Evolutionary conservation across 1,140 invertebrate genomes (phyloP).

Genomic region (Pteromalus puparum): DNA sequence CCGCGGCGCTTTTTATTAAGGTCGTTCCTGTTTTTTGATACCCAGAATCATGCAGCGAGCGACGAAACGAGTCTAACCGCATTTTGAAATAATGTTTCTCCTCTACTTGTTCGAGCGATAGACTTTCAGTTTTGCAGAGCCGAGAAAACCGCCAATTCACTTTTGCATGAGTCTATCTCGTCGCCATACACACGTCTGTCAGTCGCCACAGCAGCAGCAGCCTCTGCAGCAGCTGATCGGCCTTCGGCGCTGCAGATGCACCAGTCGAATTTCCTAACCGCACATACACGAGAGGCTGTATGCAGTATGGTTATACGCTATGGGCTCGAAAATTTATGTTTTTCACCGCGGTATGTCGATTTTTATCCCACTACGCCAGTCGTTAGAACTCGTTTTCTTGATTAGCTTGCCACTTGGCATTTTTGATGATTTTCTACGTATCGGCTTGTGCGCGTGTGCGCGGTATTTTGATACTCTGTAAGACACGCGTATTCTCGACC

Average conservation of each 20-base stretch:
- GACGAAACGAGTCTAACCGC: constrained; percentile 20
- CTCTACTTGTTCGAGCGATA: background rate
- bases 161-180: constrained; percentile 14
- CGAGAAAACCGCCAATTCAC: constrained; percentile 35
- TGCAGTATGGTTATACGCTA: no score
- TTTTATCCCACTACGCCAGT: background rate
- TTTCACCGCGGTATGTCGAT: background rate
- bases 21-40: constrained; percentile 8
- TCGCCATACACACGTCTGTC: background rate
- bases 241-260: background rate
- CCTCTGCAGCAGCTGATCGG: background rate
- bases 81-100: constrained; percentile 34
- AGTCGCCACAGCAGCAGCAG: background rate
- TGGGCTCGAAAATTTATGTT: constrained; percentile 19
- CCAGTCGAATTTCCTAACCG: constrained; percentile 24
- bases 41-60: background rate
- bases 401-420: background rate
- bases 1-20: constrained; percentile 25
- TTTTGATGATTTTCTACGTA: background rate
- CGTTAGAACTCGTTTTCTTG: constrained; percentile 29
- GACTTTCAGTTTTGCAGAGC: constrained; percentile 23
- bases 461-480: background rate
- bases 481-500: no score
- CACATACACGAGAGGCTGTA: background rate
- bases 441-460: no score